Evolutionary conservation across 2,113 vertebrate genomes (phyloP), one percentile per base, ranked within the genome.

Genomic region (Planiliza haematocheilus): DNA sequence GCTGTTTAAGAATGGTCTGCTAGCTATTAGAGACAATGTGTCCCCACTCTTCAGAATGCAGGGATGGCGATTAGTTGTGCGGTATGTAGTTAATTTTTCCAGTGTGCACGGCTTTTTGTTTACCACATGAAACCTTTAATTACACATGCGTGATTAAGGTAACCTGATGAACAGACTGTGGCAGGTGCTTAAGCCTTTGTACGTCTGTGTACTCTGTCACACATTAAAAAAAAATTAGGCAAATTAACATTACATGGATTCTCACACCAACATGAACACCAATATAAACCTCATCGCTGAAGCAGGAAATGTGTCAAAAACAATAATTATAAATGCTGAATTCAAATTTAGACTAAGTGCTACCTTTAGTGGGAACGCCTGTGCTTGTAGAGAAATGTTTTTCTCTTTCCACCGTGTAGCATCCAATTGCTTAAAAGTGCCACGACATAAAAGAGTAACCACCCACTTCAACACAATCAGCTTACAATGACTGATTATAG

Each of bases 31-130:
- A 65, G 13, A 36, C 12, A 57, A 20, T 41, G 55, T n/a, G 11
- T 45, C 14, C 12, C 7, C n/a, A 3, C 17, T 34, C 0, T 11
- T 58, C 37, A 46, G n/a, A 68, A 38, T 62, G 5, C 12, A 21
- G 16, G 0, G 8, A 48, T 36, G 13, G 1, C 9, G 9, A 34
- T 50, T 39, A 53, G 56, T 17, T 56, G 12, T 42, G 8, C 2
- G 38, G 18, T n/a, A 13, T 17, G 18, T 14, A 7, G 38, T 21
- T 14, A 0, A n/a, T 45, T 8, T 71, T 52, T 66, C 10, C 30
- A 45, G 13, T n/a, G n/a, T n/a, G n/a, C n/a, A 51, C 10, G 37
- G 7, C 7, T 8, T 53, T 60, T 34, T 60, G 41, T 66, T 67
- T 61, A 42, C 1, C 13, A 24, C 7, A 59, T 1, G 11, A 49